Evolutionary conservation across 2,113 vertebrate species (phyloP).

Genomic region (Vulpes vulpes): DNA sequence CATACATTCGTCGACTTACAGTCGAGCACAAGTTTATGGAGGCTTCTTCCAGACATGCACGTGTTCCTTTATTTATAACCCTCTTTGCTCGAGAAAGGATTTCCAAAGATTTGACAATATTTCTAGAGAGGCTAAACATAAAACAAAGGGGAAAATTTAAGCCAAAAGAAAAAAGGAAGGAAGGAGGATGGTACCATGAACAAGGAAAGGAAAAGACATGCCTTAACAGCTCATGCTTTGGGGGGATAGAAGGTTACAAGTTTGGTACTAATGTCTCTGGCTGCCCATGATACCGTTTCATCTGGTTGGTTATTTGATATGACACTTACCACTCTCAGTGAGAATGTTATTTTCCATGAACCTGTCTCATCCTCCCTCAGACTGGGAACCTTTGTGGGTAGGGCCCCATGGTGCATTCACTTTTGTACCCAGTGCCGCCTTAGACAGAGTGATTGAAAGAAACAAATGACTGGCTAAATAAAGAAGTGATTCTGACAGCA

Average conservation of each 20-base stretch:
- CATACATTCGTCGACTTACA: background rate
- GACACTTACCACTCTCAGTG: background rate
- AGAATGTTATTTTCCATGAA: background rate
- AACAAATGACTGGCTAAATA: background rate
- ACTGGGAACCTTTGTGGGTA: too few relatives aligned
- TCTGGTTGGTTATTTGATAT: background rate
- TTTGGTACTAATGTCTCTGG: background rate
- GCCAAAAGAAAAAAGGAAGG: background rate
- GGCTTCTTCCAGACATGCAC: background rate
- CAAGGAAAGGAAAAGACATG: background rate
- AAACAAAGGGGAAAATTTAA: background rate
- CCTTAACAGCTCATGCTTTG: fast-evolving
- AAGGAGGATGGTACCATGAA: background rate
- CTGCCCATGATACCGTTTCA: background rate
- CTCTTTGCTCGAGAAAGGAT: background rate
- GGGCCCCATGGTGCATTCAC: background rate
- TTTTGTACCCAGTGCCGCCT: background rate
- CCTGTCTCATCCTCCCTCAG: background rate
- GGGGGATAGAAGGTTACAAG: background rate
- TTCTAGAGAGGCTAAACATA: background rate
- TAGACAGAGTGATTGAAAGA: background rate
- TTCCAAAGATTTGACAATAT: background rate
- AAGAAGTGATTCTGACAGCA: background rate
- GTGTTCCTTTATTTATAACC: background rate
- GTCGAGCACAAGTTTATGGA: background rate